These are phyloP conservation scores for Rhopalosiphum maidis DNA, from an alignment of 1,140 invertebrate species.

Conservation along the genomic window DNA sequence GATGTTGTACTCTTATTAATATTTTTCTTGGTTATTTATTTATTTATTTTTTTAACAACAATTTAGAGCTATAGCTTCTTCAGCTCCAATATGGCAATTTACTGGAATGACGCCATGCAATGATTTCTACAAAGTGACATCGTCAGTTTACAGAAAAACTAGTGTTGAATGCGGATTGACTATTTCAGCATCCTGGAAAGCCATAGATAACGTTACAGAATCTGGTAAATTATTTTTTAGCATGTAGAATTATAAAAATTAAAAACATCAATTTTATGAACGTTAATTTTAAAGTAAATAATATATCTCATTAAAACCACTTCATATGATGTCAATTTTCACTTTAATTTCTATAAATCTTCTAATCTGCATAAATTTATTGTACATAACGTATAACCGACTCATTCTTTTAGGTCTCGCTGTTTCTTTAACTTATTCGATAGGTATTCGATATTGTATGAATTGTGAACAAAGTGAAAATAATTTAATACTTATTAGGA, in stretches of 20 bases:
- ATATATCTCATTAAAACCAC: no score
- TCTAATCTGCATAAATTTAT: neutral
- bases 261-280: no score
- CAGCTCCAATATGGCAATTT: constrained; percentile 94
- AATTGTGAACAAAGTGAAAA: neutral
- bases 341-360: neutral
- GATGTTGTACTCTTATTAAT: neutral
- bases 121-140: constrained; percentile 79
- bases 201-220: constrained; percentile 69
- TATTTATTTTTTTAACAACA: neutral
- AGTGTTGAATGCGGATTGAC: constrained; percentile 73
- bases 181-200: constrained; percentile 81
- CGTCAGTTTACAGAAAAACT: constrained; percentile 74
- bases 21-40: neutral
- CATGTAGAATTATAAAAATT: neutral
- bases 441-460: no score
- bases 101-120: constrained; percentile 80
- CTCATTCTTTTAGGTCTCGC: no score
- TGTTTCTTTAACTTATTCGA: neutral
- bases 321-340: neutral
- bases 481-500: neutral
- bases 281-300: no score
- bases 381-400: neutral
- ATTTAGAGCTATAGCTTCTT: constrained; percentile 88
- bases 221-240: constrained; percentile 64